Evolutionary conservation across 2,797 vertebrate species (phyloP).

Genomic region (Sparus aurata): DNA sequence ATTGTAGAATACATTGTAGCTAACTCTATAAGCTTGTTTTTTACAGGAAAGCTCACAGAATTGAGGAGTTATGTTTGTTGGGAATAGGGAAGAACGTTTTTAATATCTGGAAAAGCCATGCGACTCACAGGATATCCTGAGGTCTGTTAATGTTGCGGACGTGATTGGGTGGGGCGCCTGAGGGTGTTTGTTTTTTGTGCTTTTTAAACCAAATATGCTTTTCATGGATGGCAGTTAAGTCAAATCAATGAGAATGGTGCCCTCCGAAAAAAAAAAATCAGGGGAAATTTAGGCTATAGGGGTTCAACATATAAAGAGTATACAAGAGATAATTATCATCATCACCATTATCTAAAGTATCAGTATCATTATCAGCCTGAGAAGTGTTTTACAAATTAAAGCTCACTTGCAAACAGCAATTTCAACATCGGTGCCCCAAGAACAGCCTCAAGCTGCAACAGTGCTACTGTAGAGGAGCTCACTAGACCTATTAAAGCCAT

Average conservation of each 20-base stretch:
- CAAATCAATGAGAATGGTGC: background rate
- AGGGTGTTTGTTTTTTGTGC: slow-evolving; percentile 10
- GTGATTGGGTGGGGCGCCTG: background rate
- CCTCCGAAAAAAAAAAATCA: slow-evolving; percentile 12
- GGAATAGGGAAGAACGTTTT: background rate
- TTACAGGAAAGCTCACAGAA: background rate
- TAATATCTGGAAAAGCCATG: slow-evolving; percentile 2
- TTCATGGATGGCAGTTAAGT: slow-evolving; percentile 20
- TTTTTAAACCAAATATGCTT: slow-evolving; percentile 13
- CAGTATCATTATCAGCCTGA: slow-evolving; percentile 19
- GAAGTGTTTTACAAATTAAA: slow-evolving; percentile 36
- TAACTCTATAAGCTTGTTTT: background rate
- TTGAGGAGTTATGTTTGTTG: background rate
- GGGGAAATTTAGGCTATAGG: slow-evolving; percentile 17
- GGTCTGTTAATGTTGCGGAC: background rate
- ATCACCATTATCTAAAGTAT: slow-evolving; percentile 45
- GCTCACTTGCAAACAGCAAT: slow-evolving; percentile 28
- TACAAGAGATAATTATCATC: slow-evolving; percentile 43
- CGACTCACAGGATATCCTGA: background rate
- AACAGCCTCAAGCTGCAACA: slow-evolving; percentile 18
- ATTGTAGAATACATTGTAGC: background rate
- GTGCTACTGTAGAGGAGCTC: background rate
- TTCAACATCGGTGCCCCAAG: slow-evolving; percentile 5
- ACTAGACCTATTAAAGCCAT: background rate
- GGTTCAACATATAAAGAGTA: slow-evolving; percentile 35